A percentile compares a stretch with the other conserved stretches of the same genome.
Evolutionary conservation across 2,113 vertebrate genomes (phyloP).

Genomic region (Gadus chalcogrammus): DNA sequence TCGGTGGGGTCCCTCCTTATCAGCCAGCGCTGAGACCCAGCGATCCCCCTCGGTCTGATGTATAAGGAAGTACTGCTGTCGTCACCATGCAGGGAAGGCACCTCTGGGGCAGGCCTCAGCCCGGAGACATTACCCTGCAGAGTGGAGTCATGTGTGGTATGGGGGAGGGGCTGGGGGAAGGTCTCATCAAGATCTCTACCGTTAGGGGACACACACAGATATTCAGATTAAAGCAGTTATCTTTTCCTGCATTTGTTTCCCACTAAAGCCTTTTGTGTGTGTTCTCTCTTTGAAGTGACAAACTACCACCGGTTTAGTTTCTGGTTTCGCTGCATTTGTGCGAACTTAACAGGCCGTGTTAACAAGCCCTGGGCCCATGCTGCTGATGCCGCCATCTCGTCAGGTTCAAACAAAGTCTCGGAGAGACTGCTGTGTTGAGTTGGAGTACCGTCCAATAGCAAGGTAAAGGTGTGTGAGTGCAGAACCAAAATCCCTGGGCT

Average conservation of each 20-base stretch:
- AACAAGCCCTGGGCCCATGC: no score
- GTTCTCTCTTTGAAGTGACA: slow-evolving; percentile 1
- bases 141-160: slow-evolving; percentile 22
- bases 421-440: slow-evolving; percentile 2
- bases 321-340: no score
- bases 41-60: slow-evolving; percentile 27
- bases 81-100: slow-evolving; percentile 53
- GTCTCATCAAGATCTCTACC: slow-evolving; percentile 17
- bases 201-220: slow-evolving; percentile 47
- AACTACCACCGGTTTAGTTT: background rate
- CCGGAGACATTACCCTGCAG: slow-evolving; percentile 51
- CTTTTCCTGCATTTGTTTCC: slow-evolving; percentile 15
- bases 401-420: no score
- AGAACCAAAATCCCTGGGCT: slow-evolving; percentile 16
- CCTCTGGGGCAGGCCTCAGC: slow-evolving; percentile 41
- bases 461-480: no score
- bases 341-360: no score
- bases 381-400: no score
- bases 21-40: slow-evolving; percentile 44
- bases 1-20: slow-evolving; percentile 30
- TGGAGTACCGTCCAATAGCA: background rate
- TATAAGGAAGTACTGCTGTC: slow-evolving; percentile 45
- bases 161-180: slow-evolving; percentile 27
- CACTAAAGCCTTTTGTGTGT: slow-evolving; percentile 29
- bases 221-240: slow-evolving; percentile 44